phyloP scores from a whole-genome alignment of 2,888 invertebrate genomes.

The Bursaphelenchus okinawaensis region DNA sequence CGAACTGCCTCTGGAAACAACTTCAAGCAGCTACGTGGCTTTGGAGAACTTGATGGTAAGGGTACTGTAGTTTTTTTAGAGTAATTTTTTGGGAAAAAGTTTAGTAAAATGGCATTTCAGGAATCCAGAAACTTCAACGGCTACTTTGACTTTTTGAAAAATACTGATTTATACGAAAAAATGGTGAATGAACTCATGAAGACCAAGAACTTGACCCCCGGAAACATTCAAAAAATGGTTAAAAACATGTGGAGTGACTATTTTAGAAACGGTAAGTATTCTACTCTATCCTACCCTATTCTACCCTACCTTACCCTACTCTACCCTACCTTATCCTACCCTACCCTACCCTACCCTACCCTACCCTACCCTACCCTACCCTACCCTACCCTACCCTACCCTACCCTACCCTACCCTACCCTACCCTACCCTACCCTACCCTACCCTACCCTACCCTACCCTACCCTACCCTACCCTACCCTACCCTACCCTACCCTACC shows the following conservation, averaged over 20 bases:
- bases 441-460: no score
- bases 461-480: no score
- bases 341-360: no score
- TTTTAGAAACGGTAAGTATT: conserved; percentile 2
- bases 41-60: background rate
- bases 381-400: no score
- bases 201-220: background rate
- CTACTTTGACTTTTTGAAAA: conserved; percentile 7
- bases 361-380: no score
- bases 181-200: background rate
- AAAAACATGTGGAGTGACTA: conserved; percentile 6
- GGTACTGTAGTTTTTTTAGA: background rate
- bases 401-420: no score
- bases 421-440: no score
- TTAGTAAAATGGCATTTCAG: background rate
- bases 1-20: background rate
- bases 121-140: conserved; percentile 9
- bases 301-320: no score
- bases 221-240: conserved; percentile 4
- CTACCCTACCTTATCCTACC: no score
- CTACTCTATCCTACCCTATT: no score
- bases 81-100: background rate
- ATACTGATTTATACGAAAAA: conserved; percentile 7
- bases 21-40: background rate
- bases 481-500: no score